These are phyloP conservation scores for Neopipo cinnamomea DNA, from an alignment of 2,113 vertebrate genomes.

Conservation along the genomic window DNA sequence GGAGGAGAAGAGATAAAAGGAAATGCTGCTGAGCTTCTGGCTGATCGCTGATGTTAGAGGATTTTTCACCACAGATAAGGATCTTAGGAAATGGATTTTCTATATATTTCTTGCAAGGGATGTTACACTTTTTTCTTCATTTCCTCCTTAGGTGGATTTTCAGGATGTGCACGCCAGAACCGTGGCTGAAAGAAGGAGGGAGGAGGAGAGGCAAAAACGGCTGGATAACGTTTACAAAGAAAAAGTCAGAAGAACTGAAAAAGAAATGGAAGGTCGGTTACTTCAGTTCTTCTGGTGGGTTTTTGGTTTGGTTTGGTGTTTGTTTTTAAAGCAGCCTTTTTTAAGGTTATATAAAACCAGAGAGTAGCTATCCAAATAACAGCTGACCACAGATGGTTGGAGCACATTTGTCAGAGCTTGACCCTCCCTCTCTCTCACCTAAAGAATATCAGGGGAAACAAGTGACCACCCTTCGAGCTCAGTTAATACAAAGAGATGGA, in stretches of 20 bases:
- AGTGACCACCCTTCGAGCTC: background rate
- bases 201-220: conserved; percentile 83
- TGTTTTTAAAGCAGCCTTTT: background rate
- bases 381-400: background rate
- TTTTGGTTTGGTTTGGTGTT: background rate
- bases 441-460: background rate
- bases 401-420: background rate
- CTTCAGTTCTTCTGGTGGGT: background rate
- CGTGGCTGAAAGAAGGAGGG: conserved; percentile 80
- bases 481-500: no score
- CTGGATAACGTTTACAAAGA: conserved; percentile 84
- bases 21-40: background rate
- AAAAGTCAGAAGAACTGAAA: conserved; percentile 78
- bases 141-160: conserved; percentile 87
- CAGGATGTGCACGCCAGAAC: conserved; percentile 84
- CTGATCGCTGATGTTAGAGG: background rate
- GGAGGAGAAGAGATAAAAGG: conserved; percentile 29
- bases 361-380: background rate
- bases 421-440: background rate
- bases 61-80: conserved; percentile 45
- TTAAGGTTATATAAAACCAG: background rate
- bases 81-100: conserved; percentile 59
- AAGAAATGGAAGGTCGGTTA: conserved; percentile 85
- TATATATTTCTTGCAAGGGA: background rate
- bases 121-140: background rate